These are phyloP conservation scores for Phataginus tetradactyla DNA, from an alignment of 2,797 vertebrate species.

Conservation along the genomic window DNA sequence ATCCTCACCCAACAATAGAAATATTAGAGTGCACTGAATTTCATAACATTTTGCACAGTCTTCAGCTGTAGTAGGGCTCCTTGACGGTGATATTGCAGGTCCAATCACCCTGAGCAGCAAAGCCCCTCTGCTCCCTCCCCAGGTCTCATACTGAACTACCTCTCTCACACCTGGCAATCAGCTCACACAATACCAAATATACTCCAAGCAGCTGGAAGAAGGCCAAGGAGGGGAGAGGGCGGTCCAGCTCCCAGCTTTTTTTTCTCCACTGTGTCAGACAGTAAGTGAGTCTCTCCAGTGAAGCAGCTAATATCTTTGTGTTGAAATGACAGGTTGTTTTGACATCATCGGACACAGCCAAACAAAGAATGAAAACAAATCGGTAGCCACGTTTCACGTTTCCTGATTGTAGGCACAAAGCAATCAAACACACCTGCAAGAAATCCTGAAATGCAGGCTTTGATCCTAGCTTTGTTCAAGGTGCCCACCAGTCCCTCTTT, in stretches of 20 bases:
- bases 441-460: neutral
- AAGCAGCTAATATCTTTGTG: constrained; percentile 35
- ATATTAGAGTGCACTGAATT: neutral
- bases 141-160: neutral
- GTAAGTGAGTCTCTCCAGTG: neutral
- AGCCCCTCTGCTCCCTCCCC: neutral
- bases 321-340: constrained; percentile 52
- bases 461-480: neutral
- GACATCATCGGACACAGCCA: constrained; percentile 52
- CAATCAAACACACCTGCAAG: constrained; percentile 55
- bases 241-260: neutral
- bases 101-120: neutral
- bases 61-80: neutral
- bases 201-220: neutral
- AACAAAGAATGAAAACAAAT: constrained; percentile 53
- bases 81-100: neutral
- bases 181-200: neutral
- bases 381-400: neutral
- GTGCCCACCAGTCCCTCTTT: neutral
- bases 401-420: neutral
- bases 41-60: neutral
- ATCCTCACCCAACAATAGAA: neutral
- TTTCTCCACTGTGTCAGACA: neutral
- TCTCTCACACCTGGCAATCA: neutral
- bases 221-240: neutral